Evolutionary conservation across 1,140 invertebrate species (phyloP), one percentile per base, ranked within the genome.

Genomic region (Drosophila fuyamai): DNA sequence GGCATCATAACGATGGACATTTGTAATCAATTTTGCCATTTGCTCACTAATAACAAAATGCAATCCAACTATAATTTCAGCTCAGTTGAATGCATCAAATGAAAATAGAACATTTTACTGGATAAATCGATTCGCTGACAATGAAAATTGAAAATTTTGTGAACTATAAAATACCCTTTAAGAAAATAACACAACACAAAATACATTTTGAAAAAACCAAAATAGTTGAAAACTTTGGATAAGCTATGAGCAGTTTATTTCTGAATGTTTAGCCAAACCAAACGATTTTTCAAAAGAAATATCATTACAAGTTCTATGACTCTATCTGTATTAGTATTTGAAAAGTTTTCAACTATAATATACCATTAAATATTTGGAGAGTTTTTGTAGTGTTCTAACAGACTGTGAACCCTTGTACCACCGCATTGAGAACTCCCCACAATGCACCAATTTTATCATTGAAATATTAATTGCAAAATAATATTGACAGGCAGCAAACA

Each of bases 401-500:
- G 50, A 12, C 18, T 5, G n/a, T 14, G 5, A 16, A 16, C 8
- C 4, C 7, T 12, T 1, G 23, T n/a, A 48, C 13, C 7, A 8
- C 6, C 14, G 18, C 2, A 9, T 8, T 4, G 35, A n/a, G n/a
- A 29, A 63, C 36, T 29, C 27, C 27, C 8, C 35, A 40, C n/a
- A 40, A 23, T 40, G 46, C 40, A 50, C 40, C 32, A 18, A 41
- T 27, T 44, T 47, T 60, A 73, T 60, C 73, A 79, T 73, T 67
- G 53, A 79, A 88, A 88, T 83, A 83, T 86, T 83, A 89, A 86
- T 86, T 83, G 83, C 60, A 73, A 86, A 86, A 86, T 86, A 86
- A 83, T 88, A 86, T 89, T 89, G 84, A 86, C 72, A 72, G 27
- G 50, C 56, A 50, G 76, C 63, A 73, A 79, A 76, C 72, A 66